Percentiles rank a stretch among this genome's conserved stretches.
phyloP scores from a whole-genome alignment of 2,113 vertebrate species.

The Agelaius phoeniceus region DNA sequence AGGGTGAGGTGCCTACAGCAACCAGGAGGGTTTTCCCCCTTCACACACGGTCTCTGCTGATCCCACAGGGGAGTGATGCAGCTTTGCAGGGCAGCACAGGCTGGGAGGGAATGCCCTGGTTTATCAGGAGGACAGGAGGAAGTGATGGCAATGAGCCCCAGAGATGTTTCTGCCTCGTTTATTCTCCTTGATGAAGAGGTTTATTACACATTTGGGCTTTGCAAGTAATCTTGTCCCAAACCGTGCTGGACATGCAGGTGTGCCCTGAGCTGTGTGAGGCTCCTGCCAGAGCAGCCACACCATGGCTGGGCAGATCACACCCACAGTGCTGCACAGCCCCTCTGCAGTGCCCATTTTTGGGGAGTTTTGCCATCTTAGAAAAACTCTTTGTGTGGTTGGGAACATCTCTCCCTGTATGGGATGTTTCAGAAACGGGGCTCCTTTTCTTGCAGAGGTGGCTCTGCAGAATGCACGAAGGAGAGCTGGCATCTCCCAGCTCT shows the following conservation, averaged over 20 bases:
- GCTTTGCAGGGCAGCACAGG: not conserved
- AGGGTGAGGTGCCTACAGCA: not conserved
- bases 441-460: not conserved
- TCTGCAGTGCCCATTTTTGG: not conserved
- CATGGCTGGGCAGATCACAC: not conserved
- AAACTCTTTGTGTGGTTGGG: rapidly evolving
- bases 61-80: not conserved
- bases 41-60: not conserved
- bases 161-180: not conserved
- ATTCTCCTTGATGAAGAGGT: not conserved
- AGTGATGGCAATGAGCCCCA: not conserved
- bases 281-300: not conserved
- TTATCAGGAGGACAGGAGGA: not conserved
- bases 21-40: not conserved
- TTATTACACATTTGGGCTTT: not conserved
- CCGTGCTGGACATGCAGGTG: not conserved
- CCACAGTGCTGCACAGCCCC: not conserved
- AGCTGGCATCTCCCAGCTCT: not conserved
- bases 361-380: too few species aligned
- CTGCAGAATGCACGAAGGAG: not conserved
- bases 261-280: not conserved
- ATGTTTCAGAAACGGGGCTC: not conserved
- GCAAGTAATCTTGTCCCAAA: not conserved
- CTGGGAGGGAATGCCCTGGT: not conserved
- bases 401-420: not conserved